phyloP scores from a whole-genome alignment of 2,113 vertebrate genomes.

The Bucco capensis region DNA sequence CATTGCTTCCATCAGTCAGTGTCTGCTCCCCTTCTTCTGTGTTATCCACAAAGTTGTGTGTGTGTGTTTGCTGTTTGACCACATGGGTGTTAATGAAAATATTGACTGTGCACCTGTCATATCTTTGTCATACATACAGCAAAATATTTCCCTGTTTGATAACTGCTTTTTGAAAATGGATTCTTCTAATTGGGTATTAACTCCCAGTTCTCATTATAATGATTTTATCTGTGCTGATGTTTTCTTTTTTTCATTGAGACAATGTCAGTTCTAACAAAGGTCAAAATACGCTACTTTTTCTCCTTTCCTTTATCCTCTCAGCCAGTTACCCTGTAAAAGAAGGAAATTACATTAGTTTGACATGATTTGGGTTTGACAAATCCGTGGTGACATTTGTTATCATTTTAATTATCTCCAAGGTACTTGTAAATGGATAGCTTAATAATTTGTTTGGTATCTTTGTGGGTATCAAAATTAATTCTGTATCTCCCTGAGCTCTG shows the following conservation, averaged over 20 bases:
- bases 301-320: background rate
- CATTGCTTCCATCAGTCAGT: background rate
- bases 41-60: background rate
- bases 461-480: conserved; percentile 18
- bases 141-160: background rate
- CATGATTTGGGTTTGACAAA: conserved; percentile 15
- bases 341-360: conserved; percentile 8
- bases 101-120: background rate
- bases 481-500: background rate
- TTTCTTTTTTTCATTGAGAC: background rate
- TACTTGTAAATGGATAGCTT: background rate
- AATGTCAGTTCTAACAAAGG: background rate
- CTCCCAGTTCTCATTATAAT: background rate
- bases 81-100: background rate
- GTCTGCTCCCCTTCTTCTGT: background rate
- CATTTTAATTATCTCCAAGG: conserved; percentile 41
- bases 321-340: background rate
- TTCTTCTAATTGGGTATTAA: background rate
- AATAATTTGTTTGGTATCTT: conserved; percentile 15
- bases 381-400: background rate
- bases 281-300: background rate
- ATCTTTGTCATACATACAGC: background rate
- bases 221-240: background rate
- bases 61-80: background rate
- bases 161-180: background rate